Evolutionary conservation across 2,888 invertebrate genomes (phyloP), one percentile per base, ranked within the genome.

Genomic region (Pristionchus entomophagus): DNA sequence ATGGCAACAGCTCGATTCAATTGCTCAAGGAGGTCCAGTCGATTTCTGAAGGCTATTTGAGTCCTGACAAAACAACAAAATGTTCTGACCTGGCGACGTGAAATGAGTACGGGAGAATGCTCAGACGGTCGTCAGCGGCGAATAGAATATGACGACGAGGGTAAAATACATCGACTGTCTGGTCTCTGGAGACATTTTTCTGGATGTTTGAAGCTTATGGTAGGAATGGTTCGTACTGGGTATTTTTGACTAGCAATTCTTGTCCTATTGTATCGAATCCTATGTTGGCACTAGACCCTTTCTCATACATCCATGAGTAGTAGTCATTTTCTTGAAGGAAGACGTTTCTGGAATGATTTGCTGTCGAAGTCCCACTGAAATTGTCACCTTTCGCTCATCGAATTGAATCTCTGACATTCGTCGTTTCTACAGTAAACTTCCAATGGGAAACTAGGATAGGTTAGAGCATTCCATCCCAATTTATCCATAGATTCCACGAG

Each of bases 181-280:
- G 65, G 0, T 14, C 26, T 26, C 65, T 65, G 35, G 19, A 65
- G 17, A 14, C 2, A 32, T 19, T 4, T 5, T 10, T 19, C 29
- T 6, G 62, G 62, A 32, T n/a, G n/a, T n/a, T n/a, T n/a, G n/a
- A n/a, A n/a, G n/a, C n/a, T n/a, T n/a, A n/a, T n/a, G n/a, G n/a
- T n/a, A 22, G n/a, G 26, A 59, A 59, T 62, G 17, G 35, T 3
- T 65, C 62, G 12, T 35, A 69, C 65, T 22, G 22, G 22, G 22
- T 69, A 38, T 38, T 38, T 8, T 35, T 69, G 59, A 32, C 26
- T 8, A 69, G 65, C 26, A 38, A 69, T 8, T 69, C 65, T 38
- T 69, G 65, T 69, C 65, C 65, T 6, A 69, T 22, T 22, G 65
- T 69, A 38, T 38, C 65, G 65, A 69, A 69, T 22, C 65, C 65